Evolutionary conservation across 2,888 invertebrate genomes (phyloP).

Genomic region (Drosophila siamana): DNA sequence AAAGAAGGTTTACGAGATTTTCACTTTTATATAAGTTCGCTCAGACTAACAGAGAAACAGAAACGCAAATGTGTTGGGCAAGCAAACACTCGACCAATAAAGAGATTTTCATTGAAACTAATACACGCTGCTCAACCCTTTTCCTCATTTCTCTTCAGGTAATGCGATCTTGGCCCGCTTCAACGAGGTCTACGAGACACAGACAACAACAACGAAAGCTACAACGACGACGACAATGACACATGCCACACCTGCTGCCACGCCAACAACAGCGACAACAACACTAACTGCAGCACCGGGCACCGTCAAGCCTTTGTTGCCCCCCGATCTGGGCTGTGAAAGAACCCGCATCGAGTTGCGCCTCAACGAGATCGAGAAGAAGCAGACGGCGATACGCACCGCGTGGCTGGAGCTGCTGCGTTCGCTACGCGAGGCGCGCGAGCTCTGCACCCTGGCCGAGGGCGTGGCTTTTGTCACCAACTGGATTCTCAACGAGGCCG

Average conservation of each 20-base stretch:
- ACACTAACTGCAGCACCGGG: slow-evolving; percentile 21
- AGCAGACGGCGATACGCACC: slow-evolving; percentile 87
- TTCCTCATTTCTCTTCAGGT: slow-evolving; percentile 69
- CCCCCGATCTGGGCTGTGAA: slow-evolving; percentile 88
- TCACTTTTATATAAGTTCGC: slow-evolving; percentile 47
- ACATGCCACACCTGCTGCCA: slow-evolving; percentile 33
- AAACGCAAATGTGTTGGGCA: slow-evolving; percentile 47
- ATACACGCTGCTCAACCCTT: slow-evolving; percentile 25
- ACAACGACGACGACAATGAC: slow-evolving; percentile 38
- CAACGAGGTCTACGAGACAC: slow-evolving; percentile 82
- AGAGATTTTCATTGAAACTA: slow-evolving; percentile 52
- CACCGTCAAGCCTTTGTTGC: slow-evolving; percentile 80
- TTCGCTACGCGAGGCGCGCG: slow-evolving; percentile 87
- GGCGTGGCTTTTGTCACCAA: slow-evolving; percentile 90
- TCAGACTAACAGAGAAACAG: slow-evolving; percentile 46
- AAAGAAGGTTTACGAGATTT: slow-evolving; percentile 24
- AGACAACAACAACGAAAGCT: slow-evolving; percentile 22
- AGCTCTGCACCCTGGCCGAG: slow-evolving; percentile 87
- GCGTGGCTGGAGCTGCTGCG: slow-evolving; percentile 88
- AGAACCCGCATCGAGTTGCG: slow-evolving; percentile 87
- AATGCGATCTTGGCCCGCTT: slow-evolving; percentile 84
- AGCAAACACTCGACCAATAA: slow-evolving; percentile 34
- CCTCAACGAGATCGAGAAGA: slow-evolving; percentile 87
- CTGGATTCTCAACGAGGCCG: slow-evolving; percentile 92
- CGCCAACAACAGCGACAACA: slow-evolving; percentile 35